phyloP scores from a whole-genome alignment of 2,888 invertebrate genomes.

The Drosophila paucipuncta region DNA sequence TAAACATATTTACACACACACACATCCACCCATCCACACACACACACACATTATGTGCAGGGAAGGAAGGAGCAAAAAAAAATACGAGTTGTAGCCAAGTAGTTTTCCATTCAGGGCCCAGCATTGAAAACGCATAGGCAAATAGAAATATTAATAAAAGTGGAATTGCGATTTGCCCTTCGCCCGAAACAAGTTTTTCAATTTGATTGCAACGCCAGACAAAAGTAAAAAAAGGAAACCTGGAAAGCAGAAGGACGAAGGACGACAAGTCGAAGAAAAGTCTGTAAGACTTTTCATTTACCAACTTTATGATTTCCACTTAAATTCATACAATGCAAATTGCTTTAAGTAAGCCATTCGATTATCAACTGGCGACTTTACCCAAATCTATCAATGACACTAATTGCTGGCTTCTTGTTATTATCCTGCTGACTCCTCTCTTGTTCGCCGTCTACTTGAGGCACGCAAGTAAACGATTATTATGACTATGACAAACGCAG shows the following conservation, averaged over 20 bases:
- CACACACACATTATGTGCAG: neutral
- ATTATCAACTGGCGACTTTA: conserved; percentile 36
- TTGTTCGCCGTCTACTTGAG: neutral
- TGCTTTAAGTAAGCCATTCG: conserved; percentile 34
- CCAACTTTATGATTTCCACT: conserved; percentile 18
- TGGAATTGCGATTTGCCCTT: conserved; percentile 72
- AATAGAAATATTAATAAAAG: conserved; percentile 80
- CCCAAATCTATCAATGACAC: conserved; percentile 68
- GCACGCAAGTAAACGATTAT: conserved; percentile 73
- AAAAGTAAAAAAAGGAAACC: conserved; percentile 13
- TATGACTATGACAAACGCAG: conserved; percentile 35
- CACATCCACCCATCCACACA: neutral
- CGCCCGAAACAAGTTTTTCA: conserved; percentile 52
- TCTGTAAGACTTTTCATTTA: conserved; percentile 28
- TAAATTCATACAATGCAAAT: conserved; percentile 49
- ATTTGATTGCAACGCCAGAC: conserved; percentile 53
- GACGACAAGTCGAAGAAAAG: conserved; percentile 19
- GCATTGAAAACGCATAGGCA: conserved; percentile 61
- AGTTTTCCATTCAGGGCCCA: conserved; percentile 61
- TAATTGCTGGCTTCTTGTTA: conserved; percentile 73
- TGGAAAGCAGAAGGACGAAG: conserved; percentile 39
- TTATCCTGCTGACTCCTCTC: conserved; percentile 11
- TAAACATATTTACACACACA: conserved; percentile 15
- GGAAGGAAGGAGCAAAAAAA: conserved; percentile 14
- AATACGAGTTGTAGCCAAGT: conserved; percentile 28